Base-by-base conservation (phyloP, 2,888 invertebrate genomes). In the Timema cristinae region DNA sequence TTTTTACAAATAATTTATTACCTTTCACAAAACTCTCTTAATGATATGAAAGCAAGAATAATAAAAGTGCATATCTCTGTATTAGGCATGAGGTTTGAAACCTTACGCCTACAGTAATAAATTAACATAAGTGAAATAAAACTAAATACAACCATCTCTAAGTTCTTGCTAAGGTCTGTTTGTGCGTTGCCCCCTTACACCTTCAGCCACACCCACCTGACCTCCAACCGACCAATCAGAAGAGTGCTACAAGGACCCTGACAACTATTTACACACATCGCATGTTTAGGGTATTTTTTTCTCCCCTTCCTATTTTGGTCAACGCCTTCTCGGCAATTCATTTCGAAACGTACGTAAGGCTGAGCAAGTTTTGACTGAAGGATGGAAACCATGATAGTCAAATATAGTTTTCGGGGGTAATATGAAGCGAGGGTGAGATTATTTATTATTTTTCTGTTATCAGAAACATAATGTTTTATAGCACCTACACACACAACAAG, bases 181-280 rank as follows among this genome's bases (percentile, higher is more conserved):
- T n/a, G 63, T 63, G 63, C 32, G 15, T 63, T 63, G 63, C 63
- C 9, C 48, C 63, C 10, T 32, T 63, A 5, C 47, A 15, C 59
- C 16, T 15, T 32, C 48, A 48, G 5, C 63, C 63, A 63, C 63
- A 48, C 63, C 63, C 63, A 63, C 47, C 63, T 63, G 63, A 63
- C 63, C 63, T 63, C 63, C 47, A 13, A 48, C 32, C 63, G 13
- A 47, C 63, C 63, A 63, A 63, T 63, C 63, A 63, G 47, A 10
- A 32, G 47, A 47, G 47, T 15, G 63, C 32, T 32, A 10, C 11
- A 47, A 63, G 63, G 63, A 63, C 63, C 63, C 32, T 63, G 63
- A 63, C 63, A 63, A 63, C 63, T 63, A 63, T 63, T 63, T 63
- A 63, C 63, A 63, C 63, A 63, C 63, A 63, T 63, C 48, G 32